Base-by-base conservation (phyloP, 2,888 invertebrate species). In the Microctonus brassicae region DNA sequence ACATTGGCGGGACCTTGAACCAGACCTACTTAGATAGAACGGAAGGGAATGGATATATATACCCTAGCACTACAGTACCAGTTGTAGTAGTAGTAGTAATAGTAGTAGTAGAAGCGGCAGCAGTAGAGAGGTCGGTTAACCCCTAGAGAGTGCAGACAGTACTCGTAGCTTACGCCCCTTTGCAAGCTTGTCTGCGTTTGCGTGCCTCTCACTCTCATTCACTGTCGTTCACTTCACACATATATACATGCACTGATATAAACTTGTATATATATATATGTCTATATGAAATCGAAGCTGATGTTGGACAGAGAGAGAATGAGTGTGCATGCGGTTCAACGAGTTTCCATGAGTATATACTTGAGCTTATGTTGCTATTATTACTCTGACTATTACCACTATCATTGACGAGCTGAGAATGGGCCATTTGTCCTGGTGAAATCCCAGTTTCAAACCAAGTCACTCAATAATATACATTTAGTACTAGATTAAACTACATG, bases 1-100 rank as follows among this genome's bases (percentile, higher is more conserved):
- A 55, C 33, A 72, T 67, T 47, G 29, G 11, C 20, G 65, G 68
- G 57, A 72, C 72, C 72, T 72, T 72, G 67, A 72, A 72, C 72
- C 58, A 72, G 67, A 72, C 72, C 72, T 72, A 72, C 72, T 72
- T 66, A 66, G 57, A 42, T n/a, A 24, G 34, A 66, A 57, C 29
- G 39, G 42, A 39, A 26, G 24, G 55, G 47, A 52, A 47, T 63
- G 26, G 47, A 60, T 55, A n/a, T 55, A 29, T 6, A n/a, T 24
- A 13, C 26, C 33, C 6, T 29, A 42, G 55, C 24, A 55, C 33
- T 20, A 20, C 11, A 64, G 55, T 20, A 61, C 39, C 9, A 47
- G 47, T 17, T 4, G 6, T 17, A 47, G 47, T 47, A 47, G 17
- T 47, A 7, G 47, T 47, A 20, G 47, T 17, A 1, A 17, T 47